phyloP scores from a whole-genome alignment of 2,888 invertebrate species.

The Caenorhabditis sp. region DNA sequence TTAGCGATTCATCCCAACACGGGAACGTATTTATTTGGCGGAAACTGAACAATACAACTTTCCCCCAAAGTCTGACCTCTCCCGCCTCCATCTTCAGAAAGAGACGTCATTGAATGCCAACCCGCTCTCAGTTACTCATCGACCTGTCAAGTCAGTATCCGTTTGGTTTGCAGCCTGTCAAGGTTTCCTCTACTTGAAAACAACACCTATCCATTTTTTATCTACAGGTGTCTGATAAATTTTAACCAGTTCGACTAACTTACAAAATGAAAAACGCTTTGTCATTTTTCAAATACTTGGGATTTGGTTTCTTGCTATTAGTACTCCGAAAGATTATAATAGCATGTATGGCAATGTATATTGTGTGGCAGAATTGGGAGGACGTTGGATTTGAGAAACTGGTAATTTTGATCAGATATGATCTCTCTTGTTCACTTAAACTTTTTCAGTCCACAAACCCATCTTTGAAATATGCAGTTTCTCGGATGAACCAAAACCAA shows the following conservation, averaged over 20 bases:
- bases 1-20: constrained; percentile 29
- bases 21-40: constrained; percentile 47
- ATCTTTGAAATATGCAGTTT: constrained; percentile 28
- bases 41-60: constrained; percentile 44
- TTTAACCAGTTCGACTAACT: neutral
- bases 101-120: constrained; percentile 32
- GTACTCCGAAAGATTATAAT: constrained; percentile 75
- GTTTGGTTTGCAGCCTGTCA: constrained; percentile 51
- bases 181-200: constrained; percentile 18
- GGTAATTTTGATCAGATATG: constrained; percentile 48
- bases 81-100: constrained; percentile 17
- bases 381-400: constrained; percentile 72
- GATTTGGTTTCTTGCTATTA: constrained; percentile 58
- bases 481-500: constrained; percentile 20
- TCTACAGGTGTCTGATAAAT: neutral
- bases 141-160: constrained; percentile 39
- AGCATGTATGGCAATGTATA: constrained; percentile 75
- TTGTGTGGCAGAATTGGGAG: constrained; percentile 67
- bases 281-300: constrained; percentile 33
- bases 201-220: constrained; percentile 1
- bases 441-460: constrained; percentile 33
- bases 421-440: neutral
- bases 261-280: constrained; percentile 23
- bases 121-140: constrained; percentile 7
- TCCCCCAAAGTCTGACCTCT: constrained; percentile 8